phyloP scores from a whole-genome alignment of 2,113 vertebrate species.

The Cacatua alba region DNA sequence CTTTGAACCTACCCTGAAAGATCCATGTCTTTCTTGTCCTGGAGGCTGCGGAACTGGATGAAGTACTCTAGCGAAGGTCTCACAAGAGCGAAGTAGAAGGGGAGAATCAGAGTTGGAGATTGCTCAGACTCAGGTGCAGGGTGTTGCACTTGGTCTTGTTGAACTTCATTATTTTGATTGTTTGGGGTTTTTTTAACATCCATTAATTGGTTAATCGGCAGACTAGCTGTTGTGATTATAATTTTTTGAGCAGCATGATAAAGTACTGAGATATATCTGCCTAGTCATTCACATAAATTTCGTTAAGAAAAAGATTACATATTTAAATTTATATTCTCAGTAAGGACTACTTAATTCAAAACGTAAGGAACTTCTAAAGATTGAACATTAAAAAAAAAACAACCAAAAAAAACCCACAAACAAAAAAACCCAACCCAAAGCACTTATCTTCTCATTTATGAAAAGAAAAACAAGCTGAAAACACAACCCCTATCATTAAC shows the following conservation, averaged over 20 bases:
- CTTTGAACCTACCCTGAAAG: rapidly evolving
- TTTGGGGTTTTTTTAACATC: background rate
- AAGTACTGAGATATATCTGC: background rate
- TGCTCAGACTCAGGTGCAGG: rapidly evolving
- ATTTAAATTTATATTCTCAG: background rate
- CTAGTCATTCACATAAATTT: background rate
- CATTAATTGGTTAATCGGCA: background rate
- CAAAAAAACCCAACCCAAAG: rapidly evolving
- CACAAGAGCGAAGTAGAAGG: rapidly evolving
- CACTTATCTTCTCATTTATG: background rate
- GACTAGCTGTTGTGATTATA: background rate
- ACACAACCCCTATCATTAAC: background rate
- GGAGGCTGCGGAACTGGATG: background rate
- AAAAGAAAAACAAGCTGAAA: background rate
- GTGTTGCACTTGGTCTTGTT: background rate
- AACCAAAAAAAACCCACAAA: background rate
- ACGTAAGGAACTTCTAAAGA: background rate
- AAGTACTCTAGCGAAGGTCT: background rate
- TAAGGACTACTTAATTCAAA: background rate
- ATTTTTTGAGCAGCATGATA: background rate
- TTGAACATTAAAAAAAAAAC: background rate
- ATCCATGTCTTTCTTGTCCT: background rate
- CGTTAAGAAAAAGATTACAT: background rate
- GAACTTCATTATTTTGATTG: background rate
- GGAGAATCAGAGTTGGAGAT: background rate